phyloP scores from a whole-genome alignment of 2,113 vertebrate species.

The Misgurnus mizolepis region DNA sequence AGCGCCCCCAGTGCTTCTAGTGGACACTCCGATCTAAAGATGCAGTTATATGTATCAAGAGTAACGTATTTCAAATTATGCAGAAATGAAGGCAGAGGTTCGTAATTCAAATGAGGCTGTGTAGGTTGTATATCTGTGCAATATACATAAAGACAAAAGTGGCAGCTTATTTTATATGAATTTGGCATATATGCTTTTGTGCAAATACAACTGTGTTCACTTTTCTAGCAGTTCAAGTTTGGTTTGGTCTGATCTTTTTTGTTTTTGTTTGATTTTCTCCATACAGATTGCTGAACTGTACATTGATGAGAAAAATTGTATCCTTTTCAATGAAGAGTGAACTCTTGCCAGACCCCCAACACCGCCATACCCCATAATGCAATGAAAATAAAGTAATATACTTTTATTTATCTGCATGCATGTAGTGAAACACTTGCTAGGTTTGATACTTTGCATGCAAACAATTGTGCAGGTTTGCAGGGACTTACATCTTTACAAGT shows the following conservation, averaged over 20 bases:
- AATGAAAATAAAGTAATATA: neutral
- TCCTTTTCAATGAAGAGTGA: constrained; percentile 64
- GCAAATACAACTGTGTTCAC: neutral
- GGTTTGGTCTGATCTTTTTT: neutral
- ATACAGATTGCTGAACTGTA: constrained; percentile 79
- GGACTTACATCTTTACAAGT: neutral
- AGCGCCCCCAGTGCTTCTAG: too few species aligned
- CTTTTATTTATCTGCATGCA: neutral
- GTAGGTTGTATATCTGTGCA: too few species aligned
- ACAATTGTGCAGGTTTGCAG: neutral
- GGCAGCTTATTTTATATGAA: too few species aligned
- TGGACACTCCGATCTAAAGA: too few species aligned
- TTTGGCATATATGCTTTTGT: too few species aligned
- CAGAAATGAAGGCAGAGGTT: too few species aligned
- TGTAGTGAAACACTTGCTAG: neutral
- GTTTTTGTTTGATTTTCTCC: constrained; percentile 49
- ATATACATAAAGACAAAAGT: too few species aligned
- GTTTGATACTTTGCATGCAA: neutral
- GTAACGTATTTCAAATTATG: too few species aligned
- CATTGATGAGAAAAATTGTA: constrained; percentile 80
- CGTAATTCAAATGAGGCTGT: too few species aligned
- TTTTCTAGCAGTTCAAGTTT: constrained; percentile 16
- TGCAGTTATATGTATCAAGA: too few species aligned
- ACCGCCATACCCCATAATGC: too few species aligned
- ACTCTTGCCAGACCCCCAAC: too few species aligned